These are phyloP conservation scores for Rhinogobio ventralis DNA, from an alignment of 2,797 vertebrate genomes.

Conservation along the genomic window DNA sequence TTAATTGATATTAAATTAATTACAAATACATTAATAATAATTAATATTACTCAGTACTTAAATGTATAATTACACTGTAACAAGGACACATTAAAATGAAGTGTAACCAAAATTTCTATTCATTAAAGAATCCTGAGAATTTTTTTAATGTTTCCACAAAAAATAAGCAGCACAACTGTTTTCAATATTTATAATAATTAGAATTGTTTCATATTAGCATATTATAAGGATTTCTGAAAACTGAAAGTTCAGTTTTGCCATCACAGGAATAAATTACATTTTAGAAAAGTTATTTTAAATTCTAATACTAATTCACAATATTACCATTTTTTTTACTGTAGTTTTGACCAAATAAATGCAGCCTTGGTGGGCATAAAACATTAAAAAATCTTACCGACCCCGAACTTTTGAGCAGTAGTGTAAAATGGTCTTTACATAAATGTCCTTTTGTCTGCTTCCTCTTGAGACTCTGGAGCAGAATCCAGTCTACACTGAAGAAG, in stretches of 20 bases:
- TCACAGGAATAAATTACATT: background rate
- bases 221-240: background rate
- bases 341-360: background rate
- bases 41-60: no score
- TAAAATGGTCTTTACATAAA: background rate
- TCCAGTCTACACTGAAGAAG: slow-evolving; percentile 86
- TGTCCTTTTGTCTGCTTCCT: background rate
- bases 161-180: no score
- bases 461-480: slow-evolving; percentile 87
- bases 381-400: background rate
- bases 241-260: background rate
- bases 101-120: no score
- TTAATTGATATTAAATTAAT: no score
- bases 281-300: background rate
- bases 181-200: background rate
- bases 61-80: no score
- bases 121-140: no score
- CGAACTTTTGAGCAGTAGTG: background rate
- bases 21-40: no score
- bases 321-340: background rate
- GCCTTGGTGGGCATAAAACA: background rate
- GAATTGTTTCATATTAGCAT: background rate
- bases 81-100: no score
- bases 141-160: no score
- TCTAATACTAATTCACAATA: background rate